Base-by-base conservation (phyloP, 2,888 invertebrate genomes). In the Molorchus minor region DNA sequence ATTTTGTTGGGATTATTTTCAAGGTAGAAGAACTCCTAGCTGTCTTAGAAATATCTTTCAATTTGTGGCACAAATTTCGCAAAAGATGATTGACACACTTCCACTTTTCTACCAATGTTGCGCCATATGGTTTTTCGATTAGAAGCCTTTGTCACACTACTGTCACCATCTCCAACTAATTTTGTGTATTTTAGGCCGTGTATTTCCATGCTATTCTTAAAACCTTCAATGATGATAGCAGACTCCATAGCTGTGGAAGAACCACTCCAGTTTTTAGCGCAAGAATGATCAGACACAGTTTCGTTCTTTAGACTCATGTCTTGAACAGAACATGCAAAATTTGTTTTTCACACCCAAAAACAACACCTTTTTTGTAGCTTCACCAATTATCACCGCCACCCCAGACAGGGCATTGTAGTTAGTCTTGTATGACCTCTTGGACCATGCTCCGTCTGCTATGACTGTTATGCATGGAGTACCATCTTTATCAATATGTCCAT, bases 171-270 rank as follows among this genome's bases (percentile, higher is more conserved):
- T 4, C 58, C 58, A 25, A 64, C 46, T 36, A 64, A 40, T 62
- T 56, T 55, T 15, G 20, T 30, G 36, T 56, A 67, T 41, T 58
- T 67, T 17, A 62, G n/a, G 10, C 54, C 54, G 54, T 67, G 45
- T 20, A 45, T 58, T n/a, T 33, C 53, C 15, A 61, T 19, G 33
- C 60, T 61, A 12, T 5, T 38, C 38, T 41, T 46, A 43, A 65
- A 67, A n/a, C 67, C 66, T 33, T 61, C 64, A 10, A 44, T 17
- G 29, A 65, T 58, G 8, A 65, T 63, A 35, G 54, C 58, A 20
- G 55, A 40, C 51, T 65, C 64, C 62, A 67, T 65, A 15, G 49
- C 29, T 7, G 57, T 55, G 13, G 67, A 62, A 3, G 62, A 29
- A 10, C 56, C 54, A 20, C 1, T 41, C 43, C 54, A 62, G 41